Percentiles rank a stretch among this genome's conserved stretches.
These are phyloP conservation scores for Calycopis cecrops DNA, from an alignment of 1,140 invertebrate genomes.

Conservation along the genomic window DNA sequence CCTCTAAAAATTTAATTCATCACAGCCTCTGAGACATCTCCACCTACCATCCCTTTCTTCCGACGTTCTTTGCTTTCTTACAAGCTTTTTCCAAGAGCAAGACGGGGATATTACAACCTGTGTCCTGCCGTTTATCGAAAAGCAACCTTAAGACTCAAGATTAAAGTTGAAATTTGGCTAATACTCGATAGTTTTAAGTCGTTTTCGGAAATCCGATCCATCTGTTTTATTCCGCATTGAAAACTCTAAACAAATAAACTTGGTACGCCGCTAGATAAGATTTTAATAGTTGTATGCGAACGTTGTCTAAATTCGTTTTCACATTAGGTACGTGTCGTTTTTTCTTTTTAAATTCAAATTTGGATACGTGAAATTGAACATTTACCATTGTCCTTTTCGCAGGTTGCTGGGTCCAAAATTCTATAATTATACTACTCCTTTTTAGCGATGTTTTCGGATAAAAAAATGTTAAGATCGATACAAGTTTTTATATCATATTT, in stretches of 20 bases:
- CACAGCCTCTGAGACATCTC: constrained; percentile 66
- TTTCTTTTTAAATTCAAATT: too few relatives aligned
- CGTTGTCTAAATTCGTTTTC: neutral
- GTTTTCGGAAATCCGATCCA: constrained; percentile 38
- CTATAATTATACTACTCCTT: too few relatives aligned
- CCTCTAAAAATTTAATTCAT: constrained; percentile 75
- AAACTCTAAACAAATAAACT: constrained; percentile 71
- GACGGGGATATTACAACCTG: constrained; percentile 40
- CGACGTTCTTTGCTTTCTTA: constrained; percentile 71
- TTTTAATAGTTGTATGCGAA: constrained; percentile 33
- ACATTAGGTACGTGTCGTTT: neutral
- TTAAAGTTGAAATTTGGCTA: constrained; percentile 26
- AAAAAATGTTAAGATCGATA: too few relatives aligned
- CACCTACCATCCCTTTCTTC: constrained; percentile 61
- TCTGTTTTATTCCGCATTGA: constrained; percentile 64
- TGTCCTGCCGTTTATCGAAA: constrained; percentile 31
- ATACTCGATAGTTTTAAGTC: constrained; percentile 17
- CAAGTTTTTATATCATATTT: too few relatives aligned
- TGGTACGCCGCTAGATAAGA: constrained; percentile 53
- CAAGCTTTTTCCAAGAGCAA: constrained; percentile 63
- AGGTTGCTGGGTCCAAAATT: neutral
- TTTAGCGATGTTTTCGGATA: too few relatives aligned
- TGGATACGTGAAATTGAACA: too few relatives aligned
- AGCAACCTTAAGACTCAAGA: constrained; percentile 20
- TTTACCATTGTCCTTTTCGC: too few relatives aligned